Base-by-base conservation (phyloP, 2,113 vertebrate species). In the Varanus komodoensis region DNA sequence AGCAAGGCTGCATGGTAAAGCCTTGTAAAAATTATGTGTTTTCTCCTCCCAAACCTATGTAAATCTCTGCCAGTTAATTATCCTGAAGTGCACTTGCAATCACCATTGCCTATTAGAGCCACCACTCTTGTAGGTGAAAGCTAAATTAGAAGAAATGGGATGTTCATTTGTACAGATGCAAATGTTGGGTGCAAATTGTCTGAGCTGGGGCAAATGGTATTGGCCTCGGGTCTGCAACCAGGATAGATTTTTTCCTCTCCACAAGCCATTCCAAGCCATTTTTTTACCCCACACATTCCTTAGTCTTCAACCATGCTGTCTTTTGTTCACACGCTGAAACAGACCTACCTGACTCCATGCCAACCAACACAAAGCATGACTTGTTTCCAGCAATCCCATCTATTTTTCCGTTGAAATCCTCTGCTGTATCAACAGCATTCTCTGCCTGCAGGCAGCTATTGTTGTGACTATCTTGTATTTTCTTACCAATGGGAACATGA, bases 1-100 rank as follows among this genome's bases (percentile, higher is more conserved):
- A n/a, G 29, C 74, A 67, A 44, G 68, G 15, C 84, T 71, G 68
- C 68, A 23, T 50, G 38, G 8, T 32, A 38, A 61, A 44, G 38
- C n/a, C 54, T 87, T 86, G 17, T 87, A 80, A n/a, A 80, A 68
- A 80, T 50, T 1, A 14, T 50, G 29, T 1, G 15, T 77, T 19
- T 38, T 77, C 44, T 9, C 38, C 75, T 52, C 27, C 44, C 29
- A 87, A 68, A 87, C 27, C 64, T 78, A 64, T 80, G 32, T 68
- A 79, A 87, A 79, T 87, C 27, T 50, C 8, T 68, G 44, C 52
- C 86, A 68, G 44, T 87, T 50, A 87, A 87, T 79, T 87, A 79
- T 79, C 61, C 75, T 67, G 11, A 61, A 87, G 86, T 68, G 86
- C 38, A 87, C 86, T 79, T 87, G 34, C 27, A 68, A 67, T 87